A percentile compares a stretch with the other conserved stretches of the same genome.
Conservation (phyloP, 2,113 vertebrate species). For the Isichthys henryi region DNA sequence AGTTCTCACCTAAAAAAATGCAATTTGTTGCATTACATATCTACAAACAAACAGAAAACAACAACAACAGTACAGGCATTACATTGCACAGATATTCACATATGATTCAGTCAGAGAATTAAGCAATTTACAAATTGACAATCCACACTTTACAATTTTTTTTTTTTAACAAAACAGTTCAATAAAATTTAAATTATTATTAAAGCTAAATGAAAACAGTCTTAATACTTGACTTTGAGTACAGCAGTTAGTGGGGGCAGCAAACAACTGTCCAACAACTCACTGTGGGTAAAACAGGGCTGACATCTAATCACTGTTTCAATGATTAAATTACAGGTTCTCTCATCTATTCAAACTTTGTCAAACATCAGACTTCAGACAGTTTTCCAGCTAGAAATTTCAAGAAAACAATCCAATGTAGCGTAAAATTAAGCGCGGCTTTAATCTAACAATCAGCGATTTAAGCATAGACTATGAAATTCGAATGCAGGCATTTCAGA, state of each 20-base stretch:
- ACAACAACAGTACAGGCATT: not conserved
- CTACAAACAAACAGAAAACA: not conserved
- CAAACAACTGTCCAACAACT: not conserved
- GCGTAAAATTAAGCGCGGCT: not conserved
- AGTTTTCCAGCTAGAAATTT: not conserved
- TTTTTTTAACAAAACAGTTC: not conserved
- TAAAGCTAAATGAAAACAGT: not conserved
- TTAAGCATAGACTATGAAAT: not conserved
- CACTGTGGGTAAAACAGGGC: not conserved
- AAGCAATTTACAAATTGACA: not conserved
- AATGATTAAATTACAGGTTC: not conserved
- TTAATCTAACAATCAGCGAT: not conserved
- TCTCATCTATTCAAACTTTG: not conserved
- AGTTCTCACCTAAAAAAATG: conserved; percentile 79
- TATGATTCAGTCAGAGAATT: not conserved
- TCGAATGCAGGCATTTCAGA: not conserved
- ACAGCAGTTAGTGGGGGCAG: not conserved
- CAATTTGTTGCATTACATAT: conserved; percentile 55
- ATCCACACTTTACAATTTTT: not conserved
- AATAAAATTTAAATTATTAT: not conserved
- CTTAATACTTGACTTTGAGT: not conserved
- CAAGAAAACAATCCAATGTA: not conserved
- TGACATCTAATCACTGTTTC: not conserved
- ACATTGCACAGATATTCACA: not conserved
- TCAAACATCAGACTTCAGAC: not conserved